Base-by-base conservation (phyloP, 2,888 invertebrate species). In the Pseudococcus longispinus region DNA sequence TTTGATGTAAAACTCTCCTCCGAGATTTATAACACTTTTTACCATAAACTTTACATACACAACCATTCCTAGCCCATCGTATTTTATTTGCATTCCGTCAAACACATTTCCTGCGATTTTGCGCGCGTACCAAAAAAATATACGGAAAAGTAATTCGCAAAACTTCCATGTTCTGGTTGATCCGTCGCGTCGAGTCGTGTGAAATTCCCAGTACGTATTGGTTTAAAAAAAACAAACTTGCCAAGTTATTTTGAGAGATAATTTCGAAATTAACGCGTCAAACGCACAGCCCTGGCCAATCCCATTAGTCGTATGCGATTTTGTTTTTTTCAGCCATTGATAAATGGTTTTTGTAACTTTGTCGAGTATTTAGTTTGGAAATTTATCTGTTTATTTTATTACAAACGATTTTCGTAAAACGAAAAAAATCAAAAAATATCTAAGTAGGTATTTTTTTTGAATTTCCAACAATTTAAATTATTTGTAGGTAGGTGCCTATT, bases 11-110 rank as follows among this genome's bases (percentile, higher is more conserved):
- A 80, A 42, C 42, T 42, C 32, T 42, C 77, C 77, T 80, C 20
- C 20, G 77, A 80, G 77, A 80, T 80, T 80, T 80, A 80, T 80
- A 42, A 80, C 77, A 42, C 42, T 80, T 80, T 80, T 42, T 20
- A 20, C 37, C 20, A 80, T 80, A 42, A 80, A 80, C 77, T 80
- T 42, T 42, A 42, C 42, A 80, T 42, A 42, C 20, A 26, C 74
- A 37, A 32, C 32, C 8, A 5, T 2, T 70, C 18, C 29, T 29
- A 70, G 77, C 42, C 42, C 37, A 20, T 80, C 42, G 26, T 42
- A 42, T 80, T 80, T 80, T 42, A 80, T 80, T 80, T 80, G 77
- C 77, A 29, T 80, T 80, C 37, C 15, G 77, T 80, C 77, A 80
- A 80, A 80, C 32, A 74, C 74, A 74, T 74, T 74, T 74, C 29